Percentiles rank a stretch among this genome's conserved stretches.
Conservation (phyloP, 2,797 vertebrate genomes). For the Sandelia bainsii region DNA sequence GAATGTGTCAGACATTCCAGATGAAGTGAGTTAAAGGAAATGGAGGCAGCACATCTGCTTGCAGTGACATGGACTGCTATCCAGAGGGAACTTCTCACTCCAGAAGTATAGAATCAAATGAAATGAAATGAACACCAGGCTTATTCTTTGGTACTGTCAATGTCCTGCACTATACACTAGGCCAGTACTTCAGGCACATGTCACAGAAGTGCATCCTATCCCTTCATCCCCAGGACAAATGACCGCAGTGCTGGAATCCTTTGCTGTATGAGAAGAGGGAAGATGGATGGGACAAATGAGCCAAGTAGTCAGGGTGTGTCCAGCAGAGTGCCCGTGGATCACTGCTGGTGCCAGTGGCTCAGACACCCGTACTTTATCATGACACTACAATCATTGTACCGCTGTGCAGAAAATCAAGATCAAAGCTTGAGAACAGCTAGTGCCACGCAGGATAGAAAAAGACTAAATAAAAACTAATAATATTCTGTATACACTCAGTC, state of each 20-base stretch:
- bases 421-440: conserved; percentile 30
- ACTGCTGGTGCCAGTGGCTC: conserved; percentile 65
- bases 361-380: conserved; percentile 64
- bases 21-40: too few relatives aligned
- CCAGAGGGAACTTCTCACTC: neutral
- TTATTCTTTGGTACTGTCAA: neutral
- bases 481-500: conserved; percentile 22
- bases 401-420: conserved; percentile 53
- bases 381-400: conserved; percentile 45
- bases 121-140: neutral
- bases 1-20: too few relatives aligned
- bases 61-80: neutral
- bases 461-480: conserved; percentile 51
- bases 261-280: conserved; percentile 21
- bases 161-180: neutral
- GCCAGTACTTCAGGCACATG: conserved; percentile 2
- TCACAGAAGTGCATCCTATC: conserved; percentile 31
- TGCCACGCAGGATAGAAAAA: conserved; percentile 23
- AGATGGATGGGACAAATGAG: conserved; percentile 68
- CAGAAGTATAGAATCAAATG: neutral
- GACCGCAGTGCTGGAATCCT: conserved; percentile 43
- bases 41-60: too few relatives aligned
- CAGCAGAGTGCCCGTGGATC: conserved; percentile 73
- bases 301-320: conserved; percentile 71
- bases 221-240: conserved; percentile 50